Percentiles rank a stretch among this genome's conserved stretches.
phyloP scores from a whole-genome alignment of 2,797 vertebrate species.

The Vireo griseus region DNA sequence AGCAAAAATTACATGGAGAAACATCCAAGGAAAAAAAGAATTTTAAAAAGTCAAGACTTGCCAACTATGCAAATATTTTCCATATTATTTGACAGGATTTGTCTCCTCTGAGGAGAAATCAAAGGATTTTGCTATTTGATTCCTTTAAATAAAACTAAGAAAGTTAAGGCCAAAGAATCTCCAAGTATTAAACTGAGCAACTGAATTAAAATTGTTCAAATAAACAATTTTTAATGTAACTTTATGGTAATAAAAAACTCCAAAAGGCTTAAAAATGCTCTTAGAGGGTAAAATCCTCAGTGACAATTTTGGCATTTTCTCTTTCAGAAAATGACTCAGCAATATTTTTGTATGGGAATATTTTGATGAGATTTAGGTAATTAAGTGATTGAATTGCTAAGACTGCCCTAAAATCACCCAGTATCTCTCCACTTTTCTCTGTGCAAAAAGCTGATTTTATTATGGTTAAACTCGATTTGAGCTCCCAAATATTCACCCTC shows the following conservation, averaged over 20 bases:
- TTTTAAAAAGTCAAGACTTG: not conserved
- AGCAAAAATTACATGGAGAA: not conserved
- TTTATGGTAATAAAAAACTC: not conserved
- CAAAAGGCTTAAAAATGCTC: not conserved
- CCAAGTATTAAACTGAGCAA: not conserved
- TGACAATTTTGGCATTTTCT: not conserved
- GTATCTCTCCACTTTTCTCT: not conserved
- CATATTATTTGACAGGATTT: not conserved
- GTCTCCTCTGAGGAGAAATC: not conserved
- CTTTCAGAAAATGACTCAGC: not conserved
- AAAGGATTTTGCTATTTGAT: not conserved
- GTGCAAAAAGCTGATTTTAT: not conserved
- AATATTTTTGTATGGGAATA: not conserved
- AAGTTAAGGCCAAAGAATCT: not conserved
- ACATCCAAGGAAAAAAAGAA: not conserved
- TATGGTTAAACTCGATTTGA: not conserved
- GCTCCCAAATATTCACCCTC: not conserved
- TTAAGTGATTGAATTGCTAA: not conserved
- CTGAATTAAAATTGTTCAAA: not conserved
- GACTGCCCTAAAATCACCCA: not conserved
- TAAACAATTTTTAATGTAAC: not conserved
- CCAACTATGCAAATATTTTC: conserved; percentile 31
- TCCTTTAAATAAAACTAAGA: not conserved
- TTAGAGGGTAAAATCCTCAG: not conserved
- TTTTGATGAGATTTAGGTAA: not conserved